Percentiles rank a stretch among this genome's conserved stretches.
Conservation (phyloP, 2,888 invertebrate genomes). For the Heliconius ethilla region DNA sequence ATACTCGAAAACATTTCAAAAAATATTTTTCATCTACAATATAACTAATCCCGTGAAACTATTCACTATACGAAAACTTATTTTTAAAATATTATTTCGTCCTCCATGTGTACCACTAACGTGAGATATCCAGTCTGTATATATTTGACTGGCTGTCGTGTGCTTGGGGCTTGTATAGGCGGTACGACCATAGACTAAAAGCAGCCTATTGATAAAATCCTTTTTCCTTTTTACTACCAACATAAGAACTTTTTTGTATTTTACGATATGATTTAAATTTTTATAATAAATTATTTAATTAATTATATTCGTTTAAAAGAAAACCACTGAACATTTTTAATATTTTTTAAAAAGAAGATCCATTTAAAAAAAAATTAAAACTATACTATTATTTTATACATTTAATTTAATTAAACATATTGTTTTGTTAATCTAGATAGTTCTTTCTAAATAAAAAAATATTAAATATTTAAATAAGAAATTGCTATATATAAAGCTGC, state of each 20-base stretch:
- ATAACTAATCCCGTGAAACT: constrained; percentile 50
- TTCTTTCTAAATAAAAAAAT: not conserved
- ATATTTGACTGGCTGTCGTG: constrained; percentile 35
- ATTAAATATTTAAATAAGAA: not conserved
- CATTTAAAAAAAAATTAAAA: no score
- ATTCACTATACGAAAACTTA: constrained; percentile 53
- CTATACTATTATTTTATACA: no score
- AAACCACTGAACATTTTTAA: not conserved
- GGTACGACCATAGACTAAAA: constrained; percentile 19
- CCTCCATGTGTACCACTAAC: constrained; percentile 57
- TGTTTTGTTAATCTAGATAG: no score
- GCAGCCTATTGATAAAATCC: constrained; percentile 12
- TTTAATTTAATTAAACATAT: no score
- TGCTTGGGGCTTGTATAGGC: constrained; percentile 23
- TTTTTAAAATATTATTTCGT: constrained; percentile 61
- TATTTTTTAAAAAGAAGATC: no score
- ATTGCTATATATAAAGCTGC: not conserved
- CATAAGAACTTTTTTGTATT: not conserved
- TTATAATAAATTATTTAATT: not conserved
- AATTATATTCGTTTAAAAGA: not conserved
- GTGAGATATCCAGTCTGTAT: constrained; percentile 40
- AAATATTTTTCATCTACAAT: constrained; percentile 65
- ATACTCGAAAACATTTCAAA: constrained; percentile 77
- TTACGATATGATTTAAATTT: not conserved
- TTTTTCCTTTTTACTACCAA: constrained; percentile 18